Percentiles rank a stretch among this genome's conserved stretches.
Evolutionary conservation across 2,888 invertebrate genomes (phyloP).

Genomic region (Pseudolycoriella hygida): DNA sequence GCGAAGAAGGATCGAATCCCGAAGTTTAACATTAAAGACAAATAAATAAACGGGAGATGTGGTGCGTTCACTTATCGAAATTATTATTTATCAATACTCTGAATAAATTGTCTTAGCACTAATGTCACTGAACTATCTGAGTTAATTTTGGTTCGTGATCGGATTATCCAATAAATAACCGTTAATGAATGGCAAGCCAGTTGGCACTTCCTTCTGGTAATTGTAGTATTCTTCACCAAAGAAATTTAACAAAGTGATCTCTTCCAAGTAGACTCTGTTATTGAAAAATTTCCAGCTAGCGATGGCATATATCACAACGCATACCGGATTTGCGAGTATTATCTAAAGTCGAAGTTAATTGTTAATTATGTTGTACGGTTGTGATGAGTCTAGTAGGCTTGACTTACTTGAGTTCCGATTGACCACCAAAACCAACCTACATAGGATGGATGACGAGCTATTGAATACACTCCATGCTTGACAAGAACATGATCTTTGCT

Average conservation of each 20-base stretch:
- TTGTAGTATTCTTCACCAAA: slow-evolving; percentile 75
- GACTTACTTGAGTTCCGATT: slow-evolving; percentile 79
- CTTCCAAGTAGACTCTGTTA: slow-evolving; percentile 73
- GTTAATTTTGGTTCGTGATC: too few species aligned
- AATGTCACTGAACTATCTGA: too few species aligned
- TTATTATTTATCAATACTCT: too few species aligned
- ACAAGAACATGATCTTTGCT: slow-evolving; percentile 68
- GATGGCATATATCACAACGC: slow-evolving; percentile 57
- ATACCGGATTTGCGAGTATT: slow-evolving; percentile 77
- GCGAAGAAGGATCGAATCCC: slow-evolving; percentile 26
- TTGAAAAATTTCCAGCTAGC: slow-evolving; percentile 88
- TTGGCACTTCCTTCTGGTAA: slow-evolving; percentile 69
- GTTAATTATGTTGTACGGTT: neutral
- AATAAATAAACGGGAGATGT: too few species aligned
- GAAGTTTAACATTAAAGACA: slow-evolving; percentile 25
- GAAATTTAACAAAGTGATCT: slow-evolving; percentile 74
- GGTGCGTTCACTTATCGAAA: too few species aligned
- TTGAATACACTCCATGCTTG: slow-evolving; percentile 72
- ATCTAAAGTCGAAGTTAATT: slow-evolving; percentile 33
- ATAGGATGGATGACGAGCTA: slow-evolving; percentile 88
- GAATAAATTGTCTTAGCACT: too few species aligned
- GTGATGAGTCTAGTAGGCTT: neutral
- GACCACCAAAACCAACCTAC: slow-evolving; percentile 99
- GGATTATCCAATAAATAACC: neutral
- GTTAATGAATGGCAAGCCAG: slow-evolving; percentile 72